Evolutionary conservation across 2,888 invertebrate genomes (phyloP).

Genomic region (Agonopterix alstromeriana): DNA sequence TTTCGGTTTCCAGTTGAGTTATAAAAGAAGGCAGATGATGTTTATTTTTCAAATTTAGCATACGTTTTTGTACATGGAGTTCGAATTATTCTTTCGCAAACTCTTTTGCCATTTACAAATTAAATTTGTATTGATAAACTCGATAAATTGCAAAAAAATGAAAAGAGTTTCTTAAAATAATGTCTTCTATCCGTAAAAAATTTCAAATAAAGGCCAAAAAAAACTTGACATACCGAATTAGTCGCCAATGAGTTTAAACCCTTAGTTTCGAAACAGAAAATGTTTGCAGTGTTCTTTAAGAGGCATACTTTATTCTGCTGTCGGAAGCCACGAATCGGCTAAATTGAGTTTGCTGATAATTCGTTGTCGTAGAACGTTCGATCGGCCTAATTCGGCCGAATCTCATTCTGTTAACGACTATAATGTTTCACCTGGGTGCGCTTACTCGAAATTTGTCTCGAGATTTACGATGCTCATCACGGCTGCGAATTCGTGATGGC

Average conservation of each 20-base stretch:
- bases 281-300: constrained; percentile 46
- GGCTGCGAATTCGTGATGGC: background rate
- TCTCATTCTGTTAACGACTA: constrained; percentile 50
- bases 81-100: too few relatives aligned
- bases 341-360: constrained; percentile 46
- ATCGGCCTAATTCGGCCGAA: constrained; percentile 53
- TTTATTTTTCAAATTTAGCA: too few relatives aligned
- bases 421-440: constrained; percentile 57
- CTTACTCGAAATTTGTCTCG: constrained; percentile 37
- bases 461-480: constrained; percentile 22
- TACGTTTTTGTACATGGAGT: too few relatives aligned
- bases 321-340: constrained; percentile 34
- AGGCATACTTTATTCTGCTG: constrained; percentile 32
- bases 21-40: too few relatives aligned
- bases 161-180: too few relatives aligned
- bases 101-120: too few relatives aligned
- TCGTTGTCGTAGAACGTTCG: constrained; percentile 47
- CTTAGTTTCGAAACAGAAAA: constrained; percentile 47
- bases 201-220: too few relatives aligned
- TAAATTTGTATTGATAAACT: too few relatives aligned
- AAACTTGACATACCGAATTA: too few relatives aligned
- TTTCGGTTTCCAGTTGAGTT: too few relatives aligned
- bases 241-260: background rate
- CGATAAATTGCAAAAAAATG: too few relatives aligned
- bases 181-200: too few relatives aligned